Percentiles rank a stretch among this genome's conserved stretches.
These are phyloP conservation scores for Macroglossus sobrinus DNA, from an alignment of 2,113 vertebrate genomes.

Conservation along the genomic window DNA sequence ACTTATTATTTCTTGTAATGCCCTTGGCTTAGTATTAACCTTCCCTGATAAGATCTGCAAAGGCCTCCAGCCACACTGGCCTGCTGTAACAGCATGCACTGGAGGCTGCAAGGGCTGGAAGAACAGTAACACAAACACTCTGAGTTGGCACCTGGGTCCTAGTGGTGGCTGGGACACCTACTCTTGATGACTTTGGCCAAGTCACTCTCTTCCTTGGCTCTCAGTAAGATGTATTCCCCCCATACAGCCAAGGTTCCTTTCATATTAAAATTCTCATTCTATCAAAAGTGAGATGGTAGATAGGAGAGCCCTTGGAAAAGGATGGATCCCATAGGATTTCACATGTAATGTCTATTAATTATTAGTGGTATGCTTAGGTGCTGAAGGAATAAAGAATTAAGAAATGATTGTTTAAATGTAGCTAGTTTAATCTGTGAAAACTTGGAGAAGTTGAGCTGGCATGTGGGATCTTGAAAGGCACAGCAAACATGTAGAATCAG, in stretches of 20 bases:
- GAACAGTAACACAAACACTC: not conserved
- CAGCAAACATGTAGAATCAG: not conserved
- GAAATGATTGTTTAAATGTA: not conserved
- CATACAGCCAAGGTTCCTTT: not conserved
- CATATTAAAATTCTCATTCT: not conserved
- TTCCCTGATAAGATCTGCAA: not conserved
- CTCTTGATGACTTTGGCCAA: not conserved
- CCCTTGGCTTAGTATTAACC: not conserved
- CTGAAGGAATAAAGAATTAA: not conserved
- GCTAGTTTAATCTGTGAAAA: not conserved
- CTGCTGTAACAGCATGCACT: not conserved
- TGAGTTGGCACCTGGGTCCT: not conserved
- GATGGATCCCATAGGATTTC: not conserved
- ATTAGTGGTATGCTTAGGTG: not conserved
- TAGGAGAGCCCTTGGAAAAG: not conserved
- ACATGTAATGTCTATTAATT: not conserved
- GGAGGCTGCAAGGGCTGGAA: not conserved
- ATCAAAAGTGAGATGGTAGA: not conserved
- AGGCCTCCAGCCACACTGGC: not conserved
- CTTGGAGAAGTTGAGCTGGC: not conserved
- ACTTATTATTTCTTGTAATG: not conserved
- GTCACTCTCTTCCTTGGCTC: not conserved
- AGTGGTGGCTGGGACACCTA: not conserved
- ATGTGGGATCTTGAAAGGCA: not conserved
- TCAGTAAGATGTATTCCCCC: not conserved